These are phyloP conservation scores for Meles meles DNA, from an alignment of 2,113 vertebrate species.

Conservation along the genomic window DNA sequence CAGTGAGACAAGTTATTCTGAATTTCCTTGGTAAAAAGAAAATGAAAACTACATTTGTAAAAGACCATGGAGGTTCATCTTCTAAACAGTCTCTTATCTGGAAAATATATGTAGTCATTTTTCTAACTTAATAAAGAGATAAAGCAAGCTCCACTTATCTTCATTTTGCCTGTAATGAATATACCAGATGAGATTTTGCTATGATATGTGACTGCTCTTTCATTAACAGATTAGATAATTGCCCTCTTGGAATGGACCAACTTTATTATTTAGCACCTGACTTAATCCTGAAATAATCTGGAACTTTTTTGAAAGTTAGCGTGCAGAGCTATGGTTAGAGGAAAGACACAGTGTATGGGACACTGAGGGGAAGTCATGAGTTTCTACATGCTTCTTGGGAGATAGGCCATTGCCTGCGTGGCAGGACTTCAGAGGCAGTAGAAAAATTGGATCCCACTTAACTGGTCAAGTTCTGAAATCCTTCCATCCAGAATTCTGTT, in stretches of 20 bases:
- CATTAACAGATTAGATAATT: conserved; percentile 72
- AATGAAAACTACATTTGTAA: conserved; percentile 49
- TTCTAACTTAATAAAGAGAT: conserved; percentile 68
- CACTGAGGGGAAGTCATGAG: background rate
- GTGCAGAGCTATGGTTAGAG: background rate
- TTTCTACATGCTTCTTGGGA: background rate
- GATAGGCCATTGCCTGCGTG: background rate
- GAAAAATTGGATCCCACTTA: background rate
- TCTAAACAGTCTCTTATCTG: conserved; percentile 57
- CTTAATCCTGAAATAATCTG: conserved; percentile 53
- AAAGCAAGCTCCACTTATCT: conserved; percentile 70
- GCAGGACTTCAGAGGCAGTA: background rate
- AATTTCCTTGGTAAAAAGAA: conserved; percentile 38
- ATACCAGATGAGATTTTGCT: conserved; percentile 62
- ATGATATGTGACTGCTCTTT: conserved; percentile 73
- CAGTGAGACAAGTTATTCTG: conserved; percentile 17
- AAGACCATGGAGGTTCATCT: conserved; percentile 40
- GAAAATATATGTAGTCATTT: conserved; percentile 72
- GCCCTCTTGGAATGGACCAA: conserved; percentile 56
- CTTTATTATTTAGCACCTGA: conserved; percentile 58
- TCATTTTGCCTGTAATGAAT: conserved; percentile 70
- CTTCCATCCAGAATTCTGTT: background rate
- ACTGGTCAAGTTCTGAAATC: background rate
- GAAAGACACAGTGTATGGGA: background rate
- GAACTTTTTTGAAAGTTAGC: conserved; percentile 42